Evolutionary conservation across 2,113 vertebrate genomes (phyloP).

Genomic region (Coryphaenoides rupestris): DNA sequence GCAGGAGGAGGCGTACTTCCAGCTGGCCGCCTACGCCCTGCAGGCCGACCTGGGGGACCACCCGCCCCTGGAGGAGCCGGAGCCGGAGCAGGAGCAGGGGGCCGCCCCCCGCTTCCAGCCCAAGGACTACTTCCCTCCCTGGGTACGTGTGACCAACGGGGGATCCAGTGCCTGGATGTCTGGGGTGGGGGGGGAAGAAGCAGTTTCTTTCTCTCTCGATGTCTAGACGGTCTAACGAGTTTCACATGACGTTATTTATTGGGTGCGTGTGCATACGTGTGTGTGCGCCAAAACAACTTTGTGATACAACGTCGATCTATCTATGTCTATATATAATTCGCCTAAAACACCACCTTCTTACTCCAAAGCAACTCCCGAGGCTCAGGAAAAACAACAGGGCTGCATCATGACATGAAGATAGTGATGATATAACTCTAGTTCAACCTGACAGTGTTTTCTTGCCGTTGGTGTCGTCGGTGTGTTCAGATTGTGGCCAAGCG

Average conservation of each 20-base stretch:
- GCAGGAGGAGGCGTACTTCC: slow-evolving; percentile 89
- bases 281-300: too few relatives aligned
- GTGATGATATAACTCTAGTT: background rate
- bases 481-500: slow-evolving; percentile 82
- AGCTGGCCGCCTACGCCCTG: slow-evolving; percentile 83
- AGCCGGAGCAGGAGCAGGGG: slow-evolving; percentile 24
- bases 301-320: too few relatives aligned
- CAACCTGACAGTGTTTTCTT: background rate
- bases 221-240: too few relatives aligned
- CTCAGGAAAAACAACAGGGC: too few relatives aligned
- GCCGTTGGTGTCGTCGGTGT: background rate
- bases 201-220: too few relatives aligned
- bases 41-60: slow-evolving; percentile 84
- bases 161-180: background rate
- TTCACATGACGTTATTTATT: too few relatives aligned
- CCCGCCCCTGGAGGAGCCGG: slow-evolving; percentile 47
- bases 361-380: too few relatives aligned
- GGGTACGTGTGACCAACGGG: slow-evolving; percentile 76
- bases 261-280: too few relatives aligned
- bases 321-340: too few relatives aligned
- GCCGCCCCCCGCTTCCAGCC: slow-evolving; percentile 73
- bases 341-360: too few relatives aligned
- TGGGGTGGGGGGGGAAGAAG: too few relatives aligned
- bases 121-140: slow-evolving; percentile 85
- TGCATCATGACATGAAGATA: background rate